Base-by-base conservation (phyloP, 2,888 invertebrate genomes). In the Agonopterix arenella region DNA sequence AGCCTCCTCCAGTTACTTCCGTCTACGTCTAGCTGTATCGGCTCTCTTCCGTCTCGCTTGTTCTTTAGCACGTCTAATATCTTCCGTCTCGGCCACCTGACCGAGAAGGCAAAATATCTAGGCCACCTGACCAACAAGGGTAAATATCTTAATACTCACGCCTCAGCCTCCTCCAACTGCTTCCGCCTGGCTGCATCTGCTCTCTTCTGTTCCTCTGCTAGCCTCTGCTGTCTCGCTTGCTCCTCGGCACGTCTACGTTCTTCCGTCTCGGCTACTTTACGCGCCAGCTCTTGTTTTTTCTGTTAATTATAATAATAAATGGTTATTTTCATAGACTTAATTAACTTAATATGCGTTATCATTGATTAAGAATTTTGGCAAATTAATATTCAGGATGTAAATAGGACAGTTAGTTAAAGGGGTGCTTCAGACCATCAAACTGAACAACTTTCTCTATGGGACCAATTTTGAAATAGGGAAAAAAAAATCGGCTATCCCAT, bases 211-310 rank as follows among this genome's bases (percentile, higher is more conserved):
- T 86, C 85, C 1, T 84, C 82, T 0, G 76, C 83, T 0, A 84
- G 68, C 0, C 80, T 53, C 52, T 68, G 73, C n/a, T 62, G 72
- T 0, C 85, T 54, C 53, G 83, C 80, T 1, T 64, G 59, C 50
- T 88, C 89, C 43, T 89, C 89, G 0, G 76, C 79, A 0, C 61
- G 59, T 0, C 88, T 68, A 11, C 86, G 55, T 60, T 89, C 88
- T 45, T 89, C 89, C 0, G 78, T 84, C 49, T 84, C 88, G 0
- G 80, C 80, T n/a, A 68, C 79, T 52, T 86, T 86, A 2, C 86
- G 79, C 0, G 84, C 84, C 11, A 79, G 45, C 59, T 86, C 86
- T 8, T 58, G 70, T 53, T 78, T 84, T 56, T 80, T 84, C 85
- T 86, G 59, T 4, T n/a, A n/a, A 2, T 40, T 4, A 9, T 8